Conservation (phyloP, 2,113 vertebrate genomes). For the Collichthys lucidus region DNA sequence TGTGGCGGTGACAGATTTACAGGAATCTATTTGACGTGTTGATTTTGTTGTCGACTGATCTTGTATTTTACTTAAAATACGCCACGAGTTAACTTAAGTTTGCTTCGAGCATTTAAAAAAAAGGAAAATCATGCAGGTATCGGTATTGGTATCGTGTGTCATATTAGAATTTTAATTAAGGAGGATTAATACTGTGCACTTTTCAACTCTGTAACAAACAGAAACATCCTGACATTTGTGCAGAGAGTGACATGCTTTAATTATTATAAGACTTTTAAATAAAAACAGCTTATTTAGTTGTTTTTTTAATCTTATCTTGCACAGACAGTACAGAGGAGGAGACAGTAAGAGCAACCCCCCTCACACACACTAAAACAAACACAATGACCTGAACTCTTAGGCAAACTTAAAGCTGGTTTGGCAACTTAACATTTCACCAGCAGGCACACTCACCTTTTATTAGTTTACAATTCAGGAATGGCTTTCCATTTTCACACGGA, state of each 20-base stretch:
- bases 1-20: neutral
- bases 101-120: neutral
- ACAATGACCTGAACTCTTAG: neutral
- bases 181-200: neutral
- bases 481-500: neutral
- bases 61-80: neutral
- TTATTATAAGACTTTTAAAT: neutral
- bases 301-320: too few species aligned
- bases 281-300: neutral
- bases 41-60: neutral
- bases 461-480: neutral
- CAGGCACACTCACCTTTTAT: neutral
- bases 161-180: neutral
- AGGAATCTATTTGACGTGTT: neutral
- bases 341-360: neutral
- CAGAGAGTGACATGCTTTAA: neutral
- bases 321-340: too few species aligned
- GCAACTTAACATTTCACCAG: neutral
- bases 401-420: slow-evolving; percentile 16
- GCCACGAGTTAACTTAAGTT: neutral
- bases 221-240: neutral
- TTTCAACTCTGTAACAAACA: slow-evolving; percentile 14
- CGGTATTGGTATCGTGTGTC: neutral
- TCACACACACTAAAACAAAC: slow-evolving; percentile 19
- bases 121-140: neutral